A percentile compares a stretch with the other conserved stretches of the same genome.
These are phyloP conservation scores for Buathra laborator DNA, from an alignment of 2,888 invertebrate species.

Conservation along the genomic window DNA sequence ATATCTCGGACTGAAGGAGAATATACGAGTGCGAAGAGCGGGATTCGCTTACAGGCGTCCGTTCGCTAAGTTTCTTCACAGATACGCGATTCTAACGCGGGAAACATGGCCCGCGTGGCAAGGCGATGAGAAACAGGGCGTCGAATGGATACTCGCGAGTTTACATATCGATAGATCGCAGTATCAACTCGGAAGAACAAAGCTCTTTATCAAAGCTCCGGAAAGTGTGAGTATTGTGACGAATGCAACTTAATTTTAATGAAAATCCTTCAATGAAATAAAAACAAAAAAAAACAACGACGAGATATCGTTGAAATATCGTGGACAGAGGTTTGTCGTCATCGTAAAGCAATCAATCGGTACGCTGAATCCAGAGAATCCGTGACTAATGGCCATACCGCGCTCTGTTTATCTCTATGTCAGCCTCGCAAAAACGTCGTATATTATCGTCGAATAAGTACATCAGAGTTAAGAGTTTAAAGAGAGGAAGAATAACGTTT, in stretches of 20 bases:
- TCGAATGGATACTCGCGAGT: constrained; percentile 87
- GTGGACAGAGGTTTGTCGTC: background rate
- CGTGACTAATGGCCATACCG: constrained; percentile 30
- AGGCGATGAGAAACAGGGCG: constrained; percentile 86
- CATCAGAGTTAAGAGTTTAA: constrained; percentile 5
- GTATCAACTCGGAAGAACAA: constrained; percentile 89
- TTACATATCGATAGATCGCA: constrained; percentile 88
- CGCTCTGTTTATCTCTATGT: constrained; percentile 44
- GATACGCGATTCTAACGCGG: constrained; percentile 89
- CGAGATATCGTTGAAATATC: background rate
- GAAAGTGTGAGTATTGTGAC: constrained; percentile 86
- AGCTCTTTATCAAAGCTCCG: constrained; percentile 90
- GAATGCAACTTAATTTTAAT: background rate
- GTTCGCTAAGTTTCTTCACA: constrained; percentile 88
- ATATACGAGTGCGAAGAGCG: constrained; percentile 89
- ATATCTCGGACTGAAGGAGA: constrained; percentile 90
- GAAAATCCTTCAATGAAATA: background rate
- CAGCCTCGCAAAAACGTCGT: constrained; percentile 5
- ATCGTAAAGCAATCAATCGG: constrained; percentile 25
- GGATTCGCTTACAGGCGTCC: constrained; percentile 89
- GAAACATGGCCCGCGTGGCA: constrained; percentile 89
- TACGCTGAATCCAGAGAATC: constrained; percentile 23
- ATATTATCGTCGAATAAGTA: constrained; percentile 34
- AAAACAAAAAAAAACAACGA: background rate
- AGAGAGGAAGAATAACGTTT: constrained; percentile 10